Base-by-base conservation (phyloP, 2,797 vertebrate species). In the Helostoma temminkii region DNA sequence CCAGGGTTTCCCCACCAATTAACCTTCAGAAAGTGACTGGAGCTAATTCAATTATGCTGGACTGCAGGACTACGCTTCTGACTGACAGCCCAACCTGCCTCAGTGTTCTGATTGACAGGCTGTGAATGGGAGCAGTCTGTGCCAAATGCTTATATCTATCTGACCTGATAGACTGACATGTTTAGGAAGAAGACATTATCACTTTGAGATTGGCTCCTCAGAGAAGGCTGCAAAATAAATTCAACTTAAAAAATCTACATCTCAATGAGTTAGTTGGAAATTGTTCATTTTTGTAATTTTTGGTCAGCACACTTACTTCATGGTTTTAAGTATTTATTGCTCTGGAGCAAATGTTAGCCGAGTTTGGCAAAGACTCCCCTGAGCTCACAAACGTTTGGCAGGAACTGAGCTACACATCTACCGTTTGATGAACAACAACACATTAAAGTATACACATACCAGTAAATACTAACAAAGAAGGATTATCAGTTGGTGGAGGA, bases 31-130 rank as follows among this genome's bases (percentile, higher is more conserved):
- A 75, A 78, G 41, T 48, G 82, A 89, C 76, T 63, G 74, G 54
- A 76, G 78, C 83, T 88, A 88, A 91, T 91, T 89, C 79, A 88
- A 86, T 91, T 76, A 85, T 50, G 66, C 59, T 36, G 62, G 57
- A 67, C 59, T 36, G 68, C 66, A 55, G 77, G 14, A 30, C 71
- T 0, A 10, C 3, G 65, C 48, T n/a, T 54, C 68, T 88, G 89
- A 90, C 46, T 86, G 91, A 86, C 88, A 83, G 82, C 73, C 67
- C 68, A 65, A 61, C 84, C 70, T 53, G 80, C 75, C 57, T 74
- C 54, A 4, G 36, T 21, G 50, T 36, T 66, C 39, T 84, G 88
- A 87, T 55, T 88, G 85, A 89, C 86, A 84, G 48, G 76, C 75
- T 65, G 68, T 5, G 77, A 84, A 76, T 39, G 43, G 66, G 64